Base-by-base conservation (phyloP, 2,888 invertebrate species). In the Lasius platythorax region DNA sequence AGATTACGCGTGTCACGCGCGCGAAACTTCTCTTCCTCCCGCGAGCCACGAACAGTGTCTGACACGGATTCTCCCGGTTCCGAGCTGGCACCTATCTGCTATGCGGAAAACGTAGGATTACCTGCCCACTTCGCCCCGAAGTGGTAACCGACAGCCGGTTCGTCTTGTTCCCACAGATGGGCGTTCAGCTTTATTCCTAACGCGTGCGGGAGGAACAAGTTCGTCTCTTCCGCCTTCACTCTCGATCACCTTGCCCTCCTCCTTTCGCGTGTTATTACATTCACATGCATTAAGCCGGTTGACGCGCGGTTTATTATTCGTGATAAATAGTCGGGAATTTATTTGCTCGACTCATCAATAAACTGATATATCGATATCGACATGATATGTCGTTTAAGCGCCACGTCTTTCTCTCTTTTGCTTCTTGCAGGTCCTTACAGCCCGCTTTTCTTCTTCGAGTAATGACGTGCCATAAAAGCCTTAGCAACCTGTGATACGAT, bases 401-500 rank as follows among this genome's bases (percentile, higher is more conserved):
- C 5, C 37, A 37, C 8, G 11, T n/a, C 56, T 28, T 33, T 50
- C 8, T 73, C 63, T 56, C 61, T 61, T 84, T 74, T 83, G 18
- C 30, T 86, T 56, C 9, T 89, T 85, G 37, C 93, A 94, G 93
- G 91, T 92, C 85, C 87, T 89, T 85, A 87, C 87, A 89, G 89
- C 89, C 87, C 90, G 91, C 88, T 85, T 86, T 89, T 89, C 58
- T 74, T 82, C 86, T 63, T 58, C 70, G 73, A 79, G 66, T 68
- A 90, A 90, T 63, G 86, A 93, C 91, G 94, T 95, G 94, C 94
- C 94, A 94, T 95, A 94, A 86, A 89, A 91, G 87, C 86, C 88
- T 91, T 92, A 91, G 92, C 92, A 91, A 91, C 91, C 94, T 95
- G 94, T 95, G 94, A 94, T 94, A 94, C 87, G 92, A 89, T 87